Conservation (phyloP, 1,140 invertebrate species). For the Leguminivora glycinivorella region DNA sequence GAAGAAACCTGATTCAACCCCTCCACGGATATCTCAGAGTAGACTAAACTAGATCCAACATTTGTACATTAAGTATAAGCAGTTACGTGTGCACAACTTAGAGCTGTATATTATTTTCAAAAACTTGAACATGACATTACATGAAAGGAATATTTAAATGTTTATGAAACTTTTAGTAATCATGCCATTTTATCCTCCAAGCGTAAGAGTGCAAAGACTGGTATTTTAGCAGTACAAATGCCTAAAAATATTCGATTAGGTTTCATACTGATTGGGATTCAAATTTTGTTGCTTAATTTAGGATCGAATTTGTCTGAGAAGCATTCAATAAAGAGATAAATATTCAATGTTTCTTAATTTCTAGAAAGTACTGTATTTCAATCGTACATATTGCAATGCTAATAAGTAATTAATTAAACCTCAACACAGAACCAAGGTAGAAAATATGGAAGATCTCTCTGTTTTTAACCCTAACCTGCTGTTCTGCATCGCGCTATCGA, state of each 20-base stretch:
- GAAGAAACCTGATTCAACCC: constrained; percentile 53
- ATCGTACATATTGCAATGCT: no score
- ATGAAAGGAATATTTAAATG: not conserved
- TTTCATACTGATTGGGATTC: no score
- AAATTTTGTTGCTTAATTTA: no score
- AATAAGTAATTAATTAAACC: no score
- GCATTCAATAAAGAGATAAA: no score
- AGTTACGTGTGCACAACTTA: no score
- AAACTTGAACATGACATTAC: no score
- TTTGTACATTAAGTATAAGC: not conserved
- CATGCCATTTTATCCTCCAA: not conserved
- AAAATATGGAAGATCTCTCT: constrained; percentile 1
- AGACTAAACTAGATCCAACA: constrained; percentile 33
- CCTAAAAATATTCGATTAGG: no score
- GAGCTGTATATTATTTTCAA: no score
- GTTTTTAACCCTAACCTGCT: constrained; percentile 33
- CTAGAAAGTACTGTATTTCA: no score
- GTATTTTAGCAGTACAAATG: not conserved
- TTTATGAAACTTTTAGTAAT: not conserved
- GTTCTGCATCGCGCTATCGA: constrained; percentile 50
- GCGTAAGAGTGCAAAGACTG: not conserved
- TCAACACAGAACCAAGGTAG: not conserved
- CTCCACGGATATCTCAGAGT: constrained; percentile 39
- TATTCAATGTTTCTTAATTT: no score
- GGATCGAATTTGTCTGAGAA: no score